Evolutionary conservation across 1,140 invertebrate genomes (phyloP).

Genomic region (Drosophila suzukii): DNA sequence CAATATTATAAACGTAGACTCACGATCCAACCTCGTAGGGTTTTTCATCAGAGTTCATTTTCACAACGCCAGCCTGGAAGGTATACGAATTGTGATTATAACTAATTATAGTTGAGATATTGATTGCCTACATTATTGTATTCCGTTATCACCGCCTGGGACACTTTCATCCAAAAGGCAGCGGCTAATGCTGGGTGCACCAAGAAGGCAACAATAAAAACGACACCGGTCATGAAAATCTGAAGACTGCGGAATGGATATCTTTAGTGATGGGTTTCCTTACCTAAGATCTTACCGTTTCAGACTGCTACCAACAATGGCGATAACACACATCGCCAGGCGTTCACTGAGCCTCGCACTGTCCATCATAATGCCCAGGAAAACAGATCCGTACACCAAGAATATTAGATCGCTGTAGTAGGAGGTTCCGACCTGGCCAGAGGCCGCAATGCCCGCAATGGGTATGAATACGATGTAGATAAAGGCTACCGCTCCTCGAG

Average conservation of each 20-base stretch:
- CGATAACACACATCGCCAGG: slow-evolving; percentile 2
- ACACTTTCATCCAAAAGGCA: slow-evolving; percentile 60
- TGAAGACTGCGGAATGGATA: slow-evolving; percentile 34
- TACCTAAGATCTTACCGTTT: slow-evolving; percentile 13
- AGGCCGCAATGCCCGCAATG: slow-evolving; percentile 32
- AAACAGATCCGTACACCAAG: slow-evolving; percentile 8
- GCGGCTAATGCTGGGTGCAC: slow-evolving; percentile 22
- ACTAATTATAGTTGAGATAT: neutral
- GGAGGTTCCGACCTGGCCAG: neutral
- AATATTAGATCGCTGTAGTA: slow-evolving; percentile 57
- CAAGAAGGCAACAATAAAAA: neutral
- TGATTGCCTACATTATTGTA: slow-evolving; percentile 23
- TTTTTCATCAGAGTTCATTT: slow-evolving; percentile 23
- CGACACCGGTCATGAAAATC: neutral
- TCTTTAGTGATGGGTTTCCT: rapidly evolving
- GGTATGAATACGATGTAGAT: slow-evolving; percentile 50
- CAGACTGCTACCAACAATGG: slow-evolving; percentile 14
- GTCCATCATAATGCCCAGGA: slow-evolving; percentile 56
- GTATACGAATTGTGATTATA: neutral
- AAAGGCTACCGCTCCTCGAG: slow-evolving; percentile 50
- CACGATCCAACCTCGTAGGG: slow-evolving; percentile 54
- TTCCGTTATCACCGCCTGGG: slow-evolving; percentile 35
- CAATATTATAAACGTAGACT: slow-evolving; percentile 5
- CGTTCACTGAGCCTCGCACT: slow-evolving; percentile 41
- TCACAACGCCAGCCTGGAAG: slow-evolving; percentile 40